A percentile compares a stretch with the other conserved stretches of the same genome.
phyloP scores from a whole-genome alignment of 2,888 invertebrate species.

The Itoplectis maculator region DNA sequence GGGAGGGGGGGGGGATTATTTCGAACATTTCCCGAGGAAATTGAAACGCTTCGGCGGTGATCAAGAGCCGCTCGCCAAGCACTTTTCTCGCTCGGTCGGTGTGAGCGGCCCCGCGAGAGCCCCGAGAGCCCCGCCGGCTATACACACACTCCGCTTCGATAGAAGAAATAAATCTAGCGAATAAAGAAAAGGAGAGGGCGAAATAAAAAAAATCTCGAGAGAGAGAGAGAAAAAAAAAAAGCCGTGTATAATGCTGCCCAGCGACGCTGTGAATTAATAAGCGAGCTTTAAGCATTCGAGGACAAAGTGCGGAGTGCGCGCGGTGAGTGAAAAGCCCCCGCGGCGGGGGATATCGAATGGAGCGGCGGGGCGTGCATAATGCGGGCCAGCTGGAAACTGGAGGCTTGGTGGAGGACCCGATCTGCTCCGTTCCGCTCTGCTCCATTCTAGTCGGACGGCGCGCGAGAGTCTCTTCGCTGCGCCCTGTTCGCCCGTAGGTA shows the following conservation, averaged over 20 bases:
- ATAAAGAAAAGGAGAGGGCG: background rate
- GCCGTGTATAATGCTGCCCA: constrained; percentile 59
- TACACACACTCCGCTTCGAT: constrained; percentile 19
- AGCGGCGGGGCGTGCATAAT: constrained; percentile 81
- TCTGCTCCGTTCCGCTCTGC: constrained; percentile 34
- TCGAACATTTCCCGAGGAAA: constrained; percentile 47
- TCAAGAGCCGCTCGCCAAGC: constrained; percentile 39
- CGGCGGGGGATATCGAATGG: constrained; percentile 76
- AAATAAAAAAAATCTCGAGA: constrained; percentile 54
- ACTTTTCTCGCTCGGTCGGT: constrained; percentile 37
- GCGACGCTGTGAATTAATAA: constrained; percentile 82
- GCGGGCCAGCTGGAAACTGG: constrained; percentile 79
- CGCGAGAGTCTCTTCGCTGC: constrained; percentile 12
- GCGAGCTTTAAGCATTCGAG: constrained; percentile 75
- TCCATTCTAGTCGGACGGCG: background rate
- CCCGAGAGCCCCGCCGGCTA: constrained; percentile 23
- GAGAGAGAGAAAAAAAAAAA: constrained; percentile 22
- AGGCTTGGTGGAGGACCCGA: constrained; percentile 47
- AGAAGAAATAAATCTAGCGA: constrained; percentile 60
- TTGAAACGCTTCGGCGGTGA: constrained; percentile 36
- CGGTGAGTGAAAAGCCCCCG: constrained; percentile 67
- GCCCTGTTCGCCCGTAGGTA: constrained; percentile 3
- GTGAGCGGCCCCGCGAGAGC: constrained; percentile 32
- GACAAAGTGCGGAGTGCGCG: constrained; percentile 57
- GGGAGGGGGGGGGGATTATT: constrained; percentile 2